A percentile compares a stretch with the other conserved stretches of the same genome.
These are phyloP conservation scores for Tachysurus vachellii DNA, from an alignment of 2,113 vertebrate species.

Conservation along the genomic window DNA sequence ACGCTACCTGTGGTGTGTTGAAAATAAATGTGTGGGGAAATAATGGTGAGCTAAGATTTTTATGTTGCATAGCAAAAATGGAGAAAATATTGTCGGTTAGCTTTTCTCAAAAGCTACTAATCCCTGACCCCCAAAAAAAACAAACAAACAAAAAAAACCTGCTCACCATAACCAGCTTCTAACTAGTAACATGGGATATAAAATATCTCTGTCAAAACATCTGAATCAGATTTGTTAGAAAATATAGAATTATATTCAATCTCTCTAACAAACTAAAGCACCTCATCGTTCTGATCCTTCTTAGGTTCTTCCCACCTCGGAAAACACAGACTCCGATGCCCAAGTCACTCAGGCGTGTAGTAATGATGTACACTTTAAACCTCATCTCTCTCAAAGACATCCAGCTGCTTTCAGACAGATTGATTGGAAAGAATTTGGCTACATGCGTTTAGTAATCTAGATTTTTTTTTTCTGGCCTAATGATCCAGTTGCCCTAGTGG, in stretches of 20 bases:
- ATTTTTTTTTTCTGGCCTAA: conserved; percentile 31
- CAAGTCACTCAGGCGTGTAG: not conserved
- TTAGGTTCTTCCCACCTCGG: not conserved
- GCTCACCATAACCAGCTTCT: conserved; percentile 42
- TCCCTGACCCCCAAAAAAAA: not conserved
- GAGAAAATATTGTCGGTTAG: conserved; percentile 34
- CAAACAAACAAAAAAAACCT: not conserved
- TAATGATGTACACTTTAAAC: not conserved
- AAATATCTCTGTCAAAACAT: conserved; percentile 44
- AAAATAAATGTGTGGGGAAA: not conserved
- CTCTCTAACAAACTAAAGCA: conserved; percentile 41
- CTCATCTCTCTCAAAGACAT: not conserved
- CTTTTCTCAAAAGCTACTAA: not conserved
- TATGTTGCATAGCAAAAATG: conserved; percentile 53
- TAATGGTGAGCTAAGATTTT: conserved; percentile 39
- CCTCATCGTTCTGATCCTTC: not conserved
- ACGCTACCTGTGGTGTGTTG: not conserved
- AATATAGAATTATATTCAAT: conserved; percentile 50
- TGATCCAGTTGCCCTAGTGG: not conserved
- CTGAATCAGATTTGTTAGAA: conserved; percentile 28
- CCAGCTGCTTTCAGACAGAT: conserved; percentile 7
- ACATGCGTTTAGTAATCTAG: not conserved
- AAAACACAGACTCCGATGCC: not conserved
- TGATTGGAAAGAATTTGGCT: conserved; percentile 15
- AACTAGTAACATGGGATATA: conserved; percentile 35